Evolutionary conservation across 2,113 vertebrate genomes (phyloP).

Genomic region (Oryzias melastigma): DNA sequence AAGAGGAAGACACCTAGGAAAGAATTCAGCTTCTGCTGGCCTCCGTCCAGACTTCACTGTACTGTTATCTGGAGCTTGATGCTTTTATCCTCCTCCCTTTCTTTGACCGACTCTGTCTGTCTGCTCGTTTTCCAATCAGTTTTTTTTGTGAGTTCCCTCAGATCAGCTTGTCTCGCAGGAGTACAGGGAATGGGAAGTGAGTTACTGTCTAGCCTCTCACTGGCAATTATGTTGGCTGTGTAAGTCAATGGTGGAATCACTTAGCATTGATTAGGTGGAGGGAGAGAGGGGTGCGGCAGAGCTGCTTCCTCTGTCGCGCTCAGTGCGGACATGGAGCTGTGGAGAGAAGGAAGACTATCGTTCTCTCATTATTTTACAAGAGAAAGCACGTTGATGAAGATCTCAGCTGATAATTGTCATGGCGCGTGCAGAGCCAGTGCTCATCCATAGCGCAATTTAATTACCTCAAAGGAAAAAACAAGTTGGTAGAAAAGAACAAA

Average conservation of each 20-base stretch:
- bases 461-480: too few species aligned
- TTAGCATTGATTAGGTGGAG: constrained; percentile 81
- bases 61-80: constrained; percentile 54
- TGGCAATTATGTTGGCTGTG: constrained; percentile 79
- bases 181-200: constrained; percentile 73
- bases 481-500: too few species aligned
- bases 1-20: constrained; percentile 87
- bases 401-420: neutral
- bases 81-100: constrained; percentile 35
- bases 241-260: constrained; percentile 82
- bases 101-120: constrained; percentile 15
- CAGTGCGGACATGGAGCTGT: constrained; percentile 40
- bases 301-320: constrained; percentile 51
- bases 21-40: constrained; percentile 74
- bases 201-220: constrained; percentile 79
- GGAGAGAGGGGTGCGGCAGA: constrained; percentile 58
- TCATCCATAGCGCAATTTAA: too few species aligned
- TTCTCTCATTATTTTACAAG: constrained; percentile 18
- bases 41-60: constrained; percentile 59
- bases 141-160: constrained; percentile 37
- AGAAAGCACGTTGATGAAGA: constrained; percentile 2
- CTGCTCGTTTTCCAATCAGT: constrained; percentile 40
- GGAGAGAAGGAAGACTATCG: constrained; percentile 23
- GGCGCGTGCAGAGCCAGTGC: neutral
- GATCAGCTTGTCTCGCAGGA: constrained; percentile 75